These are phyloP conservation scores for Theodoxus fluviatilis DNA, from an alignment of 2,888 invertebrate species.

Conservation along the genomic window DNA sequence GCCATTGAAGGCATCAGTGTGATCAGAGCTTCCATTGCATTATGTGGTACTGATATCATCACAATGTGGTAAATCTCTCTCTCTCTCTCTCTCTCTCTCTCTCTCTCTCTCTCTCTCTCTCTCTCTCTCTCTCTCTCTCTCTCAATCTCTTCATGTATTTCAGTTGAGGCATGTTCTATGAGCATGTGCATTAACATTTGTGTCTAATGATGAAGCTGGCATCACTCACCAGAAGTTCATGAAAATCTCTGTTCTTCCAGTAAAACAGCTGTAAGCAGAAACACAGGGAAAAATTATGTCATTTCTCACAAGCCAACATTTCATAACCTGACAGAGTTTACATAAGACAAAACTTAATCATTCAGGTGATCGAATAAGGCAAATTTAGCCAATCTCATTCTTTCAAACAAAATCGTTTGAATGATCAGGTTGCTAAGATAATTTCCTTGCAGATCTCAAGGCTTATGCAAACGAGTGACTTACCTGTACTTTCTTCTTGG, in stretches of 20 bases:
- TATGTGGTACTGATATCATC: too few species aligned
- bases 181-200: background rate
- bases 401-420: too few species aligned
- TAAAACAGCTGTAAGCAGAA: conserved; percentile 75
- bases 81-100: too few species aligned
- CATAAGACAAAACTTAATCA: conserved; percentile 75
- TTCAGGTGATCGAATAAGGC: conserved; percentile 4
- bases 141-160: too few species aligned
- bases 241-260: conserved; percentile 85
- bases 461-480: background rate
- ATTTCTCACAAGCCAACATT: background rate
- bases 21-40: too few species aligned
- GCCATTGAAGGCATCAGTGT: too few species aligned
- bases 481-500: conserved; percentile 68
- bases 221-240: conserved; percentile 70
- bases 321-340: background rate
- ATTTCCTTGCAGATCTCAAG: too few species aligned
- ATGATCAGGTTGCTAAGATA: too few species aligned
- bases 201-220: conserved; percentile 14
- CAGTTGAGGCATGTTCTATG: background rate
- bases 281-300: conserved; percentile 15
- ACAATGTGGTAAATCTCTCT: too few species aligned
- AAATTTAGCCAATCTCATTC: too few species aligned
- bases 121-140: too few species aligned
- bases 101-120: too few species aligned